phyloP scores from a whole-genome alignment of 2,888 invertebrate species.

The Autographa gamma region DNA sequence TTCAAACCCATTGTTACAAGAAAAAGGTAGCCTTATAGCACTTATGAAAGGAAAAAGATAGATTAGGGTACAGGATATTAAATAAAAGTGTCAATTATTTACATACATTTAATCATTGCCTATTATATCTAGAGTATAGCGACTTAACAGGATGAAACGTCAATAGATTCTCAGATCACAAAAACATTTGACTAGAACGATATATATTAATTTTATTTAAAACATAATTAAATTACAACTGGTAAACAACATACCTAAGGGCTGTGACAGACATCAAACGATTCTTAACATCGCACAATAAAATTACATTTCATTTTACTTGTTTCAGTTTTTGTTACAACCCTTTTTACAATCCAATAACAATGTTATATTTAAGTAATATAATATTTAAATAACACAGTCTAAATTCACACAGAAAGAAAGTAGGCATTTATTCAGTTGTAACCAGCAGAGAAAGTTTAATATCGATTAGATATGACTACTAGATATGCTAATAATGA shows the following conservation, averaged over 20 bases:
- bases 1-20: background rate
- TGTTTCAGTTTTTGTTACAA: slow-evolving; percentile 16
- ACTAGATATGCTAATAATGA: slow-evolving; percentile 83
- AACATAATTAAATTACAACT: slow-evolving; percentile 46
- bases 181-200: slow-evolving; percentile 58
- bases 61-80: slow-evolving; percentile 10
- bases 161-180: slow-evolving; percentile 60
- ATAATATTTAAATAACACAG: slow-evolving; percentile 24
- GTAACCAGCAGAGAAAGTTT: slow-evolving; percentile 55
- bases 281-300: background rate
- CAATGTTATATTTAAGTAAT: slow-evolving; percentile 28
- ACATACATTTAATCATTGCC: slow-evolving; percentile 81
- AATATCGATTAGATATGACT: slow-evolving; percentile 80
- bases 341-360: slow-evolving; percentile 26
- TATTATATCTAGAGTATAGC: slow-evolving; percentile 77
- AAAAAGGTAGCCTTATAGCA: background rate
- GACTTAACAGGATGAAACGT: slow-evolving; percentile 70
- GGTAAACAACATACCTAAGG: slow-evolving; percentile 32
- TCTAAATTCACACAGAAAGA: slow-evolving; percentile 23
- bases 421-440: slow-evolving; percentile 46
- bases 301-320: slow-evolving; percentile 3
- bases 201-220: slow-evolving; percentile 57
- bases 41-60: background rate
- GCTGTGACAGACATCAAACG: slow-evolving; percentile 29
- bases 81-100: slow-evolving; percentile 70